Percentiles rank a stretch among this genome's conserved stretches.
Evolutionary conservation across 2,888 invertebrate genomes (phyloP).

Genomic region (Monoplex corrugatus): DNA sequence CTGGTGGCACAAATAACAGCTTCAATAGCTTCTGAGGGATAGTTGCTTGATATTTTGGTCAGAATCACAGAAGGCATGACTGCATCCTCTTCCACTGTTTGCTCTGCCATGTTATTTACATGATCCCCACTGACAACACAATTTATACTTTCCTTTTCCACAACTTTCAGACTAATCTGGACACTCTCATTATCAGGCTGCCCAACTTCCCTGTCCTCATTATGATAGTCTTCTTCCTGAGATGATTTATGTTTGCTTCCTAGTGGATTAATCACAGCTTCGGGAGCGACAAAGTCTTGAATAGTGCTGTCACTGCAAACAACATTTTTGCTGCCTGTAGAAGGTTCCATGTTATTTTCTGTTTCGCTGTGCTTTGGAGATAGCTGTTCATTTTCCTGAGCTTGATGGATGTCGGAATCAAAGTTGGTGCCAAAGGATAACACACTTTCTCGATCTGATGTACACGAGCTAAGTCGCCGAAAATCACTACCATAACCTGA

Average conservation of each 20-base stretch:
- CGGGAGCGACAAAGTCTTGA: neutral
- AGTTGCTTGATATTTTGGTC: neutral
- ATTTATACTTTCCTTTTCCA: neutral
- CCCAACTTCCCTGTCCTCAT: neutral
- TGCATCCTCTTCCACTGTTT: neutral
- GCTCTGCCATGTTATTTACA: neutral
- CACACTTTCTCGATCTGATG: slow-evolving; percentile 43
- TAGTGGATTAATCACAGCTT: neutral
- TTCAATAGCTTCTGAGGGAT: neutral
- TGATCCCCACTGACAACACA: neutral
- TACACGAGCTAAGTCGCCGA: slow-evolving; percentile 20
- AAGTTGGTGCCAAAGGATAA: neutral
- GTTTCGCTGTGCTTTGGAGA: slow-evolving; percentile 20
- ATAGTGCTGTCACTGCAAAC: neutral
- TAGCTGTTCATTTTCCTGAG: slow-evolving; percentile 17
- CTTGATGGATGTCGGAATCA: neutral
- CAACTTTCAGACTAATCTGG: neutral
- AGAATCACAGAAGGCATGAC: neutral
- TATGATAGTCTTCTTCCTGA: neutral
- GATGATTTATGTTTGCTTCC: neutral
- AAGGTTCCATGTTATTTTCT: neutral
- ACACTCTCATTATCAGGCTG: neutral
- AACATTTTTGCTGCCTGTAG: slow-evolving; percentile 21
- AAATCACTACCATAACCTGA: slow-evolving; percentile 48
- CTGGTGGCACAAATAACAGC: neutral